These are phyloP conservation scores for Hystrix cristata DNA, from an alignment of 2,113 vertebrate genomes.

Conservation along the genomic window DNA sequence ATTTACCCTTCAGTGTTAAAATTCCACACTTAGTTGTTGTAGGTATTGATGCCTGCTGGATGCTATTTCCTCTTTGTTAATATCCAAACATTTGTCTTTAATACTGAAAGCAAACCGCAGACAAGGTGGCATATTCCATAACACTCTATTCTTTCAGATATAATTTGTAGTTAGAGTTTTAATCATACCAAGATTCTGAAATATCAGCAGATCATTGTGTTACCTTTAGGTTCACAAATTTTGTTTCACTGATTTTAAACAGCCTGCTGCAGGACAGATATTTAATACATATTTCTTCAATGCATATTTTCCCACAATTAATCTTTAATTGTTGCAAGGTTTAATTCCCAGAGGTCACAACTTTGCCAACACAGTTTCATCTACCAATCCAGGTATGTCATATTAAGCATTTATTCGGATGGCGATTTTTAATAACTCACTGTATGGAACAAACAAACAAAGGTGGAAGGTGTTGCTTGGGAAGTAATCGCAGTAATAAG, in stretches of 20 bases:
- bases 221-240: constrained; percentile 37
- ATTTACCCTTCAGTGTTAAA: not conserved
- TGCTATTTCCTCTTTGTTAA: constrained; percentile 9
- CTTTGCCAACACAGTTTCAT: not conserved
- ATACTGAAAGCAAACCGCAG: not conserved
- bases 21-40: not conserved
- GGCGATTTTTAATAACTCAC: constrained; percentile 8
- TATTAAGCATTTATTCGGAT: not conserved
- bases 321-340: not conserved
- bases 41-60: not conserved
- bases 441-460: not conserved
- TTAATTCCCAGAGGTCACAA: not conserved
- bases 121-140: not conserved
- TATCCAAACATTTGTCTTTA: not conserved
- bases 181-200: not conserved
- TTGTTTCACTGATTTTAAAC: not conserved
- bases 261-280: not conserved
- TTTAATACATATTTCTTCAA: not conserved
- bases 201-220: not conserved
- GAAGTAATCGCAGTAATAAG: not conserved
- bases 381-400: not conserved
- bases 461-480: not conserved
- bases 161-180: not conserved
- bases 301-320: not conserved
- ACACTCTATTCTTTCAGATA: not conserved